These are phyloP conservation scores for Eunapius fragilis DNA, from an alignment of 37 sponge, comb jelly and placozoan species.

Conservation along the genomic window DNA sequence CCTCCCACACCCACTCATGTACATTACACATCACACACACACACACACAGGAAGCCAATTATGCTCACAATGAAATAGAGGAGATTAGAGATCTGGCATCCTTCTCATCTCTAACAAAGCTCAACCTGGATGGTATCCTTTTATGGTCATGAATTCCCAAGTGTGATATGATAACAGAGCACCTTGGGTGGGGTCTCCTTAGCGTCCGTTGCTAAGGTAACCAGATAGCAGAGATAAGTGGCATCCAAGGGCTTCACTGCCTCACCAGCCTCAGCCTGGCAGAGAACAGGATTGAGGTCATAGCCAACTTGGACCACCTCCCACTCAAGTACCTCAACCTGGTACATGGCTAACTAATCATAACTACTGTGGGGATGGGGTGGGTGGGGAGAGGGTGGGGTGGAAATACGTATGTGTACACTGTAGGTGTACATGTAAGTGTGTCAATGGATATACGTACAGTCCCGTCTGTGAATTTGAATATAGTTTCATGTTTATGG, in stretches of 20 bases:
- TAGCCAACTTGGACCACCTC: slow-evolving; percentile 38
- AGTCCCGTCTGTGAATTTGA: no score
- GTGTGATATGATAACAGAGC: not conserved
- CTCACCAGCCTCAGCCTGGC: slow-evolving; percentile 65
- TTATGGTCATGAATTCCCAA: not conserved
- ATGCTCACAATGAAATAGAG: slow-evolving; percentile 72
- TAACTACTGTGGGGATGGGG: no score
- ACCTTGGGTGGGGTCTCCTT: not conserved
- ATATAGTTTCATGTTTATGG: no score
- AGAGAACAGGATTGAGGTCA: slow-evolving; percentile 65
- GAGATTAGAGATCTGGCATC: slow-evolving; percentile 48
- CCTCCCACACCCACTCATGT: not conserved
- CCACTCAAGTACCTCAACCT: slow-evolving; percentile 61
- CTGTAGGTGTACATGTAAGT: no score
- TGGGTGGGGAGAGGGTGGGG: no score
- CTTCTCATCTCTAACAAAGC: slow-evolving; percentile 37
- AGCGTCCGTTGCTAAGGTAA: slow-evolving; percentile 40
- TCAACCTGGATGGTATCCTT: slow-evolving; percentile 73
- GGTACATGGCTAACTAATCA: slow-evolving; percentile 25
- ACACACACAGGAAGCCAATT: slow-evolving; percentile 59
- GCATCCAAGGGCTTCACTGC: slow-evolving; percentile 21
- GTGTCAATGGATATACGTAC: no score
- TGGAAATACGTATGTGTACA: no score
- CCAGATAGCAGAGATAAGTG: slow-evolving; percentile 64
- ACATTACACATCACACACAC: not conserved